Evolutionary conservation across 2,888 invertebrate species (phyloP).

Genomic region (Alsophila aescularia): DNA sequence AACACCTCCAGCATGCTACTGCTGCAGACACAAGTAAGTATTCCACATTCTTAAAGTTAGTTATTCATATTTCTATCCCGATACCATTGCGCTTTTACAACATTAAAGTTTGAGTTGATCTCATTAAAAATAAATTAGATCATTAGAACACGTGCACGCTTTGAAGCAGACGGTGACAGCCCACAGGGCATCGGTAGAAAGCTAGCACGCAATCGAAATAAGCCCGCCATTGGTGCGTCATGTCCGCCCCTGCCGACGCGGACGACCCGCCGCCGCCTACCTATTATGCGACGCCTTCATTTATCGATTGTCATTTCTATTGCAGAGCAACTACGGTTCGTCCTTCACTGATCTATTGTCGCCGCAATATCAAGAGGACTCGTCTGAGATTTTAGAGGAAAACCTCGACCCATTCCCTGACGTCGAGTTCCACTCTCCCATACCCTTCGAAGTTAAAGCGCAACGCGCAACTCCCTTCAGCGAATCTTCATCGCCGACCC

Average conservation of each 20-base stretch:
- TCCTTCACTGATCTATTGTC: conserved; percentile 91
- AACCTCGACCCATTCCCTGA: conserved; percentile 90
- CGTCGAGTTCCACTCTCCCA: conserved; percentile 83
- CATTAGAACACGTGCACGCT: conserved; percentile 59
- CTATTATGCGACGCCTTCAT: conserved; percentile 65
- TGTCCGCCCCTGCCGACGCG: conserved; percentile 64
- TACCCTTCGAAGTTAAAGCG: conserved; percentile 72
- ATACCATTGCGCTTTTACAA: background rate
- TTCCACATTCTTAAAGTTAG: background rate
- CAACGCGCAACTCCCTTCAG: conserved; percentile 74
- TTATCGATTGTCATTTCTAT: conserved; percentile 75
- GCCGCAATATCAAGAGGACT: conserved; percentile 89
- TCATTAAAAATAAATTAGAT: conserved; percentile 35
- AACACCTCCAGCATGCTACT: conserved; percentile 95
- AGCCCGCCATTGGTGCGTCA: conserved; percentile 67
- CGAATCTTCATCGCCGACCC: conserved; percentile 73
- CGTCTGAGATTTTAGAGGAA: conserved; percentile 88
- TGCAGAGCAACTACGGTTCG: conserved; percentile 91
- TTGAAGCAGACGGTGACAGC: conserved; percentile 44
- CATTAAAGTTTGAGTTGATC: background rate
- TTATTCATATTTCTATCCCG: background rate
- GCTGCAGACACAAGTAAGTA: conserved; percentile 94
- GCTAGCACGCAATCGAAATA: conserved; percentile 45
- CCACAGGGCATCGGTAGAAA: conserved; percentile 30
- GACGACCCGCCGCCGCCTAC: conserved; percentile 69